phyloP scores from a whole-genome alignment of 30 jellyfish, hydroid and myxozoan genomes.

The Hydractinia symbiolongicarpus region DNA sequence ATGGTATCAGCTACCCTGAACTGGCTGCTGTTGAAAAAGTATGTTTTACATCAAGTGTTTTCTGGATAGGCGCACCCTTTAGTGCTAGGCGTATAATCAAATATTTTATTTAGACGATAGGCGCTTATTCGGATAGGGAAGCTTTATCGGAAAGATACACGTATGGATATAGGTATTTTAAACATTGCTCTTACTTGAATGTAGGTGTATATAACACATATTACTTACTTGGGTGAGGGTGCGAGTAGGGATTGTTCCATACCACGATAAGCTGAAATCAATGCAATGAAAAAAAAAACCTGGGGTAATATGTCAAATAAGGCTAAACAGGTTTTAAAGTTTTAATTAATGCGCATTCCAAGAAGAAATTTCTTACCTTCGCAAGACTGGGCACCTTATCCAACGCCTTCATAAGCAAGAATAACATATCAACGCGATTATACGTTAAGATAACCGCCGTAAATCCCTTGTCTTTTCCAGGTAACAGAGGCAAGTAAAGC shows the following conservation, averaged over 20 bases:
- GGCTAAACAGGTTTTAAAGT: not conserved
- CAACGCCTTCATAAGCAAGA: constrained; percentile 49
- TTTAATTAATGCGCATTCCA: not conserved
- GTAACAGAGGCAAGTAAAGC: constrained; percentile 37
- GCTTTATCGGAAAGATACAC: too few species aligned
- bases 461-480: constrained; percentile 59
- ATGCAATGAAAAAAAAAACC: not conserved
- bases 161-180: too few species aligned
- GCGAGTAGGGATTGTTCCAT: constrained; percentile 70
- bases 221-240: constrained; percentile 38
- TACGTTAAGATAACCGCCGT: constrained; percentile 84
- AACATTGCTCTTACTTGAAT: too few species aligned
- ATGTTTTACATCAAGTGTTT: not conserved
- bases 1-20: not conserved
- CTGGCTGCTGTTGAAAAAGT: not conserved
- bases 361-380: constrained; percentile 32
- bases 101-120: too few species aligned
- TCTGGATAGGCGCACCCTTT: too few species aligned
- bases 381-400: constrained; percentile 67
- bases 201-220: not conserved
- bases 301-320: not conserved
- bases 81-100: too few species aligned
- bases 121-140: too few species aligned
- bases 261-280: constrained; percentile 42
- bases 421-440: constrained; percentile 73